phyloP scores from a whole-genome alignment of 2,888 invertebrate genomes.

The Meghimatium bilineatum region DNA sequence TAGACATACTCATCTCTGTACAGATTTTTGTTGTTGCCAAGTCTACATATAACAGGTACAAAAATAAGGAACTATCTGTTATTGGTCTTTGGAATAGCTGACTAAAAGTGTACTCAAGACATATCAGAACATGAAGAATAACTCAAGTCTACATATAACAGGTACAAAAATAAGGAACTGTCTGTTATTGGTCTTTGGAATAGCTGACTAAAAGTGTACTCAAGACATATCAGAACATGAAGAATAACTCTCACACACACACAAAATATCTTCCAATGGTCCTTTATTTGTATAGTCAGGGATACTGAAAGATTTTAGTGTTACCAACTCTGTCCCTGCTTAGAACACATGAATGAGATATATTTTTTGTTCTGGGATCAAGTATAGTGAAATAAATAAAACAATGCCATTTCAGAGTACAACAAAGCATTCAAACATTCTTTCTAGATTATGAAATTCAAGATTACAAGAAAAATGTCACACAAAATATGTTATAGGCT shows the following conservation, averaged over 20 bases:
- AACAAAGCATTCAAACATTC: not conserved
- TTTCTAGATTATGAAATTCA: not conserved
- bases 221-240: not conserved
- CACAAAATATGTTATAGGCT: not conserved
- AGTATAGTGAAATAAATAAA: not conserved
- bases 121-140: not conserved
- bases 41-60: too few species aligned
- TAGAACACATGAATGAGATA: not conserved
- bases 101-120: too few species aligned
- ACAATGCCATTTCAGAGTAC: conserved; percentile 8
- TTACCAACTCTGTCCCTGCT: not conserved
- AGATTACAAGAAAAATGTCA: not conserved
- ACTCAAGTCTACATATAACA: too few species aligned
- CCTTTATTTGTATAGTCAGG: not conserved
- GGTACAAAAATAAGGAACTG: too few species aligned
- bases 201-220: too few species aligned
- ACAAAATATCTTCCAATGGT: not conserved
- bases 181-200: too few species aligned
- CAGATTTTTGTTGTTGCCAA: too few species aligned
- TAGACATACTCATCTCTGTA: too few species aligned
- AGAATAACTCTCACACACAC: not conserved
- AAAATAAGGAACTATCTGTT: too few species aligned
- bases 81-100: too few species aligned
- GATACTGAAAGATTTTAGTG: not conserved
- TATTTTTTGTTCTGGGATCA: not conserved